These are phyloP conservation scores for Podarcis raffonei DNA, from an alignment of 2,113 vertebrate species.

Conservation along the genomic window DNA sequence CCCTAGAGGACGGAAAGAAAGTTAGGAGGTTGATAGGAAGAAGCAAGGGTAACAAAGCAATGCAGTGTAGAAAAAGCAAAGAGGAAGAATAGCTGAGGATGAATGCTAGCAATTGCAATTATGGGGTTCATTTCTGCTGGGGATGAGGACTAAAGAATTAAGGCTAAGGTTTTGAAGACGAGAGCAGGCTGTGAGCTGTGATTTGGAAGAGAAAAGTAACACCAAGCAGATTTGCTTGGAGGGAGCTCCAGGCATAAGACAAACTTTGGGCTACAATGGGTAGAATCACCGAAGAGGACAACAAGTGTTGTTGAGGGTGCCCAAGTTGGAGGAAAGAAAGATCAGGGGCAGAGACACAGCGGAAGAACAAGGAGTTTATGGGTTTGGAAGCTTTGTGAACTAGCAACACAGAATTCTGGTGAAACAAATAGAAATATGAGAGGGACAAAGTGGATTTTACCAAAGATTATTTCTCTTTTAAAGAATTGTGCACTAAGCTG, in stretches of 20 bases:
- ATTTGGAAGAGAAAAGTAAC: not conserved
- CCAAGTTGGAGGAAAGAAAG: not conserved
- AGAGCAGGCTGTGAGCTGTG: not conserved
- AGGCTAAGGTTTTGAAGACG: too few relatives aligned
- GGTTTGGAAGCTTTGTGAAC: not conserved
- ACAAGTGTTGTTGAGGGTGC: not conserved
- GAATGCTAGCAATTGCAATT: not conserved
- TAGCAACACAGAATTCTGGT: not conserved
- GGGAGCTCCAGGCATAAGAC: not conserved
- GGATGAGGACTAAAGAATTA: not conserved
- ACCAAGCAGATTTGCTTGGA: not conserved
- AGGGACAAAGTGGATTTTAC: too few relatives aligned
- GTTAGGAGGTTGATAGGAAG: not conserved
- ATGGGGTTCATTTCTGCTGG: not conserved
- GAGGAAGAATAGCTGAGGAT: not conserved
- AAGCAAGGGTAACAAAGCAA: not conserved
- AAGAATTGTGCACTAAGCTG: too few relatives aligned
- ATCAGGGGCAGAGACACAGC: not conserved
- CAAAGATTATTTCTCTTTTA: too few relatives aligned
- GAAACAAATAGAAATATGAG: too few relatives aligned
- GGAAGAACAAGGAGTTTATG: not conserved
- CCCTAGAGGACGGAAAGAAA: not conserved
- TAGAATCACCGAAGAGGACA: not conserved
- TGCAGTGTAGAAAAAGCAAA: not conserved
- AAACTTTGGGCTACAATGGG: not conserved